Base-by-base conservation (phyloP, 1,140 invertebrate species). In the Dryas iulia region DNA sequence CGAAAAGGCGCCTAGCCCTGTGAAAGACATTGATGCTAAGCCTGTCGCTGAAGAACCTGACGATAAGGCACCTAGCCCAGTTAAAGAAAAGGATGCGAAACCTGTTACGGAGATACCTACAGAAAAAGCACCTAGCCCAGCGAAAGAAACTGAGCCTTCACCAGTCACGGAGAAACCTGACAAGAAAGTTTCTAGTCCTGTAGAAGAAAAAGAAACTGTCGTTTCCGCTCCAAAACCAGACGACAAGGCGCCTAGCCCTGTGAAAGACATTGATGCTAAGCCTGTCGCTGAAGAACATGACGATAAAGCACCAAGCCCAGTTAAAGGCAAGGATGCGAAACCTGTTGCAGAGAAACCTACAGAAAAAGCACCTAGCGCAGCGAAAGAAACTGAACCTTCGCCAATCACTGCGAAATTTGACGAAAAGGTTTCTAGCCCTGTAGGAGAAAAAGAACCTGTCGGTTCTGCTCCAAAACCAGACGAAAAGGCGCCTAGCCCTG, bases 51-150 rank as follows among this genome's bases (percentile, higher is more conserved):
- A 28, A 7, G 35, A 63, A 47, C 14, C 30, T 0, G 21, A 54
- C 0, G 66, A 69, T n/a, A 74, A 72, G 33, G 47, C 59, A 21
- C 35, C 59, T 12, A 74, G 71, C 26, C 66, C 65, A 25, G 10
- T 60, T 4, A 24, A 66, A 12, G 61, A 69, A 28, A 8, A 61
- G 18, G 12, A 2, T 12, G 12, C 7, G n/a, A 28, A 59, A 52
- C 4, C 35, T 21, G 5, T 25, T 11, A 25, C n/a, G n/a, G n/a
- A n/a, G n/a, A n/a, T n/a, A n/a, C n/a, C n/a, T n/a, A n/a, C n/a
- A n/a, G n/a, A n/a, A n/a, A n/a, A n/a, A n/a, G n/a, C n/a, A n/a
- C n/a, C n/a, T n/a, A n/a, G n/a, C n/a, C n/a, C n/a, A n/a, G n/a
- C n/a, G n/a, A n/a, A n/a, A n/a, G n/a, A n/a, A n/a, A n/a, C n/a